These are phyloP conservation scores for Gryllus bimaculatus DNA, from an alignment of 1,140 invertebrate species.

Conservation along the genomic window DNA sequence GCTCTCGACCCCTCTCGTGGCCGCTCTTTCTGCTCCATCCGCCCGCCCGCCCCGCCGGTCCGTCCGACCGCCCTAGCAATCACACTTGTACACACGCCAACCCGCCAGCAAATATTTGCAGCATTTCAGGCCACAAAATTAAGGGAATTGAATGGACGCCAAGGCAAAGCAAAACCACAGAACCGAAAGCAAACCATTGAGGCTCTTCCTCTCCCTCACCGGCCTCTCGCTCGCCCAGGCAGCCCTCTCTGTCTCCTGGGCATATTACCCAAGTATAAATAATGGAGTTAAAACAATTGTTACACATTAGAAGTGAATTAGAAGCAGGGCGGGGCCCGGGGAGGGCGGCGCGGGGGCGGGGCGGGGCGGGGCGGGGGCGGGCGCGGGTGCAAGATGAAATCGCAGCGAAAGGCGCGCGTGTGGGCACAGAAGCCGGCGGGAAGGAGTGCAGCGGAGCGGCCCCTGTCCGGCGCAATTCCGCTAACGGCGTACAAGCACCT, in stretches of 20 bases:
- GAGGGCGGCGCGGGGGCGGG: background rate
- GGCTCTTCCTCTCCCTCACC: background rate
- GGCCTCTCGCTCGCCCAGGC: background rate
- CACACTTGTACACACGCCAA: slow-evolving; percentile 18
- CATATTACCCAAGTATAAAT: slow-evolving; percentile 30
- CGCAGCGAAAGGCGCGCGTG: background rate
- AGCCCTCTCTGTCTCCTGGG: background rate
- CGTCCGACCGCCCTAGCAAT: slow-evolving; percentile 18
- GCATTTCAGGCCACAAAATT: slow-evolving; percentile 36
- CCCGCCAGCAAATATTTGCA: slow-evolving; percentile 34
- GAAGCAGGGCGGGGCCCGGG: slow-evolving; percentile 22
- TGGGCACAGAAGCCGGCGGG: no score
- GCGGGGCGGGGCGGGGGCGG: background rate
- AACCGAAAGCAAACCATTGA: slow-evolving; percentile 21
- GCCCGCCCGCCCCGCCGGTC: background rate
- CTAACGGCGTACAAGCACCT: no score
- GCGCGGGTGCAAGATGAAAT: background rate
- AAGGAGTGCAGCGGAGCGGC: no score
- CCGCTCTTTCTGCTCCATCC: slow-evolving; percentile 5
- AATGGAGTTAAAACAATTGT: slow-evolving; percentile 33
- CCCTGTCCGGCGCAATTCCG: no score
- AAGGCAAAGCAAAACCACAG: slow-evolving; percentile 21
- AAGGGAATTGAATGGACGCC: slow-evolving; percentile 39
- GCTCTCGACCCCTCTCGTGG: slow-evolving; percentile 13
- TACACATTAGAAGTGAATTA: slow-evolving; percentile 34